phyloP scores from a whole-genome alignment of 2,113 vertebrate genomes.

The Gopherus flavomarginatus region DNA sequence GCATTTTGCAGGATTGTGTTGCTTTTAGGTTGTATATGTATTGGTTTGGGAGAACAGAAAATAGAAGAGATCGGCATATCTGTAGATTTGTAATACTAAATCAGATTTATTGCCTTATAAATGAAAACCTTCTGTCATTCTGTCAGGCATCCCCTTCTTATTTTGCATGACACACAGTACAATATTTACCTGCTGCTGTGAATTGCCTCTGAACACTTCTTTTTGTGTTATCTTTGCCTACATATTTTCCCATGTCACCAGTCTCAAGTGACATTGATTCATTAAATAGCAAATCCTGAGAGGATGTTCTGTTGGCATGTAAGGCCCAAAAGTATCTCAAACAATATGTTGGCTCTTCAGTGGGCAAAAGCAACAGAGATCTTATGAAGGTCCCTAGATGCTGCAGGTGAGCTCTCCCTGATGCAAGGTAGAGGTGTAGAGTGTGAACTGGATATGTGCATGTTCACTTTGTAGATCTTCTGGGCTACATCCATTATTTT shows the following conservation, averaged over 20 bases:
- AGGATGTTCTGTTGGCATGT: fast-evolving
- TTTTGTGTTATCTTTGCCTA: neutral
- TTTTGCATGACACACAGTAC: neutral
- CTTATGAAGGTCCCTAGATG: neutral
- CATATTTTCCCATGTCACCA: neutral
- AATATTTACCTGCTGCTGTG: neutral
- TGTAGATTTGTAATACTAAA: neutral
- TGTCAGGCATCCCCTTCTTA: neutral
- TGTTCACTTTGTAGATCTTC: neutral
- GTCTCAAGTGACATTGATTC: neutral
- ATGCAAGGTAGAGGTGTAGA: neutral
- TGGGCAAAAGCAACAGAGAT: neutral
- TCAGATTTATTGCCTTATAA: neutral
- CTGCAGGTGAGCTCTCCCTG: neutral
- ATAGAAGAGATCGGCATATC: neutral
- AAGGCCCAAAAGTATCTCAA: neutral
- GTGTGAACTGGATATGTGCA: neutral
- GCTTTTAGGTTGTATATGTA: neutral
- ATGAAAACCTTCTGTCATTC: neutral
- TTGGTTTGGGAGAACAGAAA: neutral
- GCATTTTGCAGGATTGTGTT: neutral
- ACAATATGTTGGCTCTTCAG: neutral
- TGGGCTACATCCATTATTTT: neutral
- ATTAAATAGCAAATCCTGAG: neutral
- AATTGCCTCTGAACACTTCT: neutral